Conservation (phyloP, 2,797 vertebrate species). For the Ataeniobius toweri region DNA sequence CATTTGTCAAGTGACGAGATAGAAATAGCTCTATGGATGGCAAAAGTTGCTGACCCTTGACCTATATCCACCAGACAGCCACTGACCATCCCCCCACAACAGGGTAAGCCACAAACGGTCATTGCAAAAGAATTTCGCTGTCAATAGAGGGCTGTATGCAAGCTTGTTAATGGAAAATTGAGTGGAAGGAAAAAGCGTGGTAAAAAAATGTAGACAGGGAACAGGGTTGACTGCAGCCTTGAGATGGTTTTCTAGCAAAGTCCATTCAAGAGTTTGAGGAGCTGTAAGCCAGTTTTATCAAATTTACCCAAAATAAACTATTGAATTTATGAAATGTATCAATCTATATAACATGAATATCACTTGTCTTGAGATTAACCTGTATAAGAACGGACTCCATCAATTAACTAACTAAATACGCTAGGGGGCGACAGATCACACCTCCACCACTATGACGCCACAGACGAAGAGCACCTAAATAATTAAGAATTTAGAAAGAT, state of each 20-base stretch:
- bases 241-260: neutral
- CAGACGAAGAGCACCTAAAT: conserved; percentile 12
- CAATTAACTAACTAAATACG: neutral
- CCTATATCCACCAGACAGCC: no score
- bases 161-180: neutral
- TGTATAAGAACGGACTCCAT: neutral
- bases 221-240: neutral
- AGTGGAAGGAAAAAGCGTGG: neutral
- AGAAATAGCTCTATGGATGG: no score
- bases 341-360: neutral
- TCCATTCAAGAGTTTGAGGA: neutral
- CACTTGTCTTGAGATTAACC: neutral
- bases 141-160: no score
- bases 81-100: no score
- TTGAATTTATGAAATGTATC: neutral
- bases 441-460: neutral
- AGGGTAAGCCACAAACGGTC: no score
- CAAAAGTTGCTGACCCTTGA: no score
- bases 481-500: no score
- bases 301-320: neutral
- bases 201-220: neutral
- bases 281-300: neutral
- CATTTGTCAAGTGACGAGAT: no score
- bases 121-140: no score
- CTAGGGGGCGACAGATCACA: neutral